Conservation (phyloP, 2,797 vertebrate species). For the Enteromius viviparus region DNA sequence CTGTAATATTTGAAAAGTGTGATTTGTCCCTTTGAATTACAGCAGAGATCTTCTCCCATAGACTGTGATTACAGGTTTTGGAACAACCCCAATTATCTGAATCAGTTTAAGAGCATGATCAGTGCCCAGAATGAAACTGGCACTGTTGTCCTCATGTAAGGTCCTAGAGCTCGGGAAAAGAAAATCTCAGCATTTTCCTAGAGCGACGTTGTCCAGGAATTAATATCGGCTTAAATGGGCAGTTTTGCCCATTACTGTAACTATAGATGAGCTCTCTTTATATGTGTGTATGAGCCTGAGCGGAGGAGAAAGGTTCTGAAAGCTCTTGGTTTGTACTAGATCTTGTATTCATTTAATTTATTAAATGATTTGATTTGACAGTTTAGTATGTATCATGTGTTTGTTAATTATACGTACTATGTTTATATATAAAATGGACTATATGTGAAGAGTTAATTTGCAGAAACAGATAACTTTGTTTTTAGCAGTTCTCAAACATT, state of each 20-base stretch:
- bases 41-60: not conserved
- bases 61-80: constrained; percentile 28
- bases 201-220: not conserved
- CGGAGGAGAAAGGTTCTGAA: not conserved
- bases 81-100: constrained; percentile 21
- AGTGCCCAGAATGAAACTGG: not conserved
- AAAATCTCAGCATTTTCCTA: not conserved
- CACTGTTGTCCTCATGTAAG: not conserved
- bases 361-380: not conserved
- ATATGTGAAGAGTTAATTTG: no score
- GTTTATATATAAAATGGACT: no score
- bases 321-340: not conserved
- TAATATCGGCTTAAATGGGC: not conserved
- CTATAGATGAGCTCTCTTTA: not conserved
- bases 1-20: constrained; percentile 21
- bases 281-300: not conserved
- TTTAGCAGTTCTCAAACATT: no score
- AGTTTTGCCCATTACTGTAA: not conserved
- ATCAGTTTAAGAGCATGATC: constrained; percentile 21
- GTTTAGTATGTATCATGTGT: not conserved
- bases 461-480: no score
- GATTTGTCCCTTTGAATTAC: constrained; percentile 14
- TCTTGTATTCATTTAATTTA: not conserved
- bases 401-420: not conserved
- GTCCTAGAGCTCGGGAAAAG: not conserved